These are phyloP conservation scores for Metopolophium dirhodum DNA, from an alignment of 1,140 invertebrate species.

Conservation along the genomic window DNA sequence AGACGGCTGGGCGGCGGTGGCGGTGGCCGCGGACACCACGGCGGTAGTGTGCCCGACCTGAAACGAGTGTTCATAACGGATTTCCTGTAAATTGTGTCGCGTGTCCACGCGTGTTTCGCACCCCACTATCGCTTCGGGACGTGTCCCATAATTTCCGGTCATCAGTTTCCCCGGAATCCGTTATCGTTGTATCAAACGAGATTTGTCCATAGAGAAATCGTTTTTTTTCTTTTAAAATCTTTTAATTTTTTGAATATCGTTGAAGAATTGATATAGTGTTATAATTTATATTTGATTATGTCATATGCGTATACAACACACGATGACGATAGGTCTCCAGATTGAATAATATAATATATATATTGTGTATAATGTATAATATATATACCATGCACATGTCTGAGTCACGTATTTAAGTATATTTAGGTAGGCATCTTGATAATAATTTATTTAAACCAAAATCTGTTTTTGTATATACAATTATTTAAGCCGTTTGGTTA, in stretches of 20 bases:
- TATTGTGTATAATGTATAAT: not conserved
- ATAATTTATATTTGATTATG: not conserved
- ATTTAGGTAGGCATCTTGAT: not conserved
- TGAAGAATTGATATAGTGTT: not conserved
- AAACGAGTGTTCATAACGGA: slow-evolving; percentile 60
- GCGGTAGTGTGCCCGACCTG: slow-evolving; percentile 59
- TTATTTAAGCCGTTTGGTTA: not conserved
- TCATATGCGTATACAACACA: not conserved
- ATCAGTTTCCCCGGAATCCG: not conserved
- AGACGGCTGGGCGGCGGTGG: not conserved
- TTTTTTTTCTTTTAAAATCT: not conserved
- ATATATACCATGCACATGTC: not conserved
- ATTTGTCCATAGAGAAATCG: not conserved
- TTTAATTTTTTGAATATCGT: not conserved
- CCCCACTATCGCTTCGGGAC: not conserved
- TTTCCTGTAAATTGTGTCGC: slow-evolving; percentile 54
- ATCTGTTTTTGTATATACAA: not conserved
- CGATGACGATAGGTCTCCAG: not conserved
- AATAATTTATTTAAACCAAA: not conserved
- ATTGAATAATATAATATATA: not conserved
- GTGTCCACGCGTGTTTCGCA: not conserved
- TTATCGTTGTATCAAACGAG: not conserved
- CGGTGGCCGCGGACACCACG: slow-evolving; percentile 41
- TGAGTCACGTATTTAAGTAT: not conserved
- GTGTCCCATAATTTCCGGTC: not conserved